Evolutionary conservation across 1,140 invertebrate genomes (phyloP), one percentile per base, ranked within the genome.

Genomic region (Bombus confusus): DNA sequence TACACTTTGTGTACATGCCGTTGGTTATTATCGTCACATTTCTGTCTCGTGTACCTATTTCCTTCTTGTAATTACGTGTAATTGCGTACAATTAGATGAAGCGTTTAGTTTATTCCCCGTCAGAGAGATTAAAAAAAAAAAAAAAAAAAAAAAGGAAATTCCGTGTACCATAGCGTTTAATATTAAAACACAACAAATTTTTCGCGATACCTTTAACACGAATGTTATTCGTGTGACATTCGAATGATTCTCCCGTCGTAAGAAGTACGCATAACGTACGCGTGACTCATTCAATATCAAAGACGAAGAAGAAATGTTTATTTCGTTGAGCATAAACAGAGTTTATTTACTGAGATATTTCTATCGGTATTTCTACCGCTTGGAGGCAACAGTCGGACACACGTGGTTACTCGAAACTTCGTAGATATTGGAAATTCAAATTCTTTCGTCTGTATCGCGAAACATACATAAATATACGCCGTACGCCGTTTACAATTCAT

Each of bases 391-490:
- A 22, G 25, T 2, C n/a, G 41, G 80, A 68, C 10, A 28, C n/a
- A 59, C 78, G 13, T 18, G 22, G 22, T 47, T 25, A 31, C 25
- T 22, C 25, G 25, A 0, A 37, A 25, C 12, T 64, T 18, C 52
- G 1, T 4, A 22, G n/a, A 47, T 15, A 2, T n/a, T 62, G 59
- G 22, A 64, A 62, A 73, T 73, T 82, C 25, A 64, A 64, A 83
- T 76, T 39, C 28, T 39, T 52, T 47, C 22, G 31, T 15, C 1
- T 13, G 15, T 22, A 18, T 25, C n/a, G 37, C 1, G 2, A 28
- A 39, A n/a, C 31, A 57, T 76, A n/a, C 41, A 77, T 83, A 76
- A 76, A 83, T 76, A 76, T 76, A 25, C 62, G 76, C 76, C 12
- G 57, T 8, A 8, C 28, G 25, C 12, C 28, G 59, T n/a, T 62